A percentile compares a stretch with the other conserved stretches of the same genome.
phyloP scores from a whole-genome alignment of 2,888 invertebrate species.

The Liopterus haemorrhoidalis region DNA sequence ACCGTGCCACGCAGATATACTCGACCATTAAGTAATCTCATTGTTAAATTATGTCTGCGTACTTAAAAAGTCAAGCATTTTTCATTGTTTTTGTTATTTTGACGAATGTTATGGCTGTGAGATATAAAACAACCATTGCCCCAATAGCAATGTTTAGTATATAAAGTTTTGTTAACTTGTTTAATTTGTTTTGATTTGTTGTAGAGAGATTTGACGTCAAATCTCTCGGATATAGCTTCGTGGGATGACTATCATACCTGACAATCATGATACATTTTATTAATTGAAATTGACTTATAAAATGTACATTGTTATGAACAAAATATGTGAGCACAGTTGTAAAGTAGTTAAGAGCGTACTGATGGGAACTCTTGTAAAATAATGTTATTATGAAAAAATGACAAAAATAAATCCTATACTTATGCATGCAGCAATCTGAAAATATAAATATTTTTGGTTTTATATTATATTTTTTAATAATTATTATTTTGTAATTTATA shows the following conservation, averaged over 20 bases:
- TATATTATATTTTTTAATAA: conserved; percentile 1
- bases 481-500: too few species aligned
- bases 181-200: too few species aligned
- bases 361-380: conserved; percentile 26
- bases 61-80: conserved; percentile 22
- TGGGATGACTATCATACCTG: conserved; percentile 27
- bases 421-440: conserved; percentile 28
- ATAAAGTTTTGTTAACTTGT: too few species aligned
- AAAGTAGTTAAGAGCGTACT: conserved; percentile 23
- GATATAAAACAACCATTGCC: conserved; percentile 20
- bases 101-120: conserved; percentile 23
- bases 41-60: too few species aligned
- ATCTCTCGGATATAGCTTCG: too few species aligned
- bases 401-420: conserved; percentile 27
- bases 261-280: conserved; percentile 20
- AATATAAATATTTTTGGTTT: conserved; percentile 12
- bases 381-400: conserved; percentile 26
- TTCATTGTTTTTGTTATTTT: conserved; percentile 21
- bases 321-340: conserved; percentile 21
- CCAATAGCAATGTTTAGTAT: too few species aligned
- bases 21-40: too few species aligned
- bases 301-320: conserved; percentile 23
- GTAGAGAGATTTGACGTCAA: too few species aligned
- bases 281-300: conserved; percentile 22
- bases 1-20: too few species aligned